Percentiles rank a stretch among this genome's conserved stretches.
Conservation (phyloP, 2,797 vertebrate species). For the Anguilla megastoma region DNA sequence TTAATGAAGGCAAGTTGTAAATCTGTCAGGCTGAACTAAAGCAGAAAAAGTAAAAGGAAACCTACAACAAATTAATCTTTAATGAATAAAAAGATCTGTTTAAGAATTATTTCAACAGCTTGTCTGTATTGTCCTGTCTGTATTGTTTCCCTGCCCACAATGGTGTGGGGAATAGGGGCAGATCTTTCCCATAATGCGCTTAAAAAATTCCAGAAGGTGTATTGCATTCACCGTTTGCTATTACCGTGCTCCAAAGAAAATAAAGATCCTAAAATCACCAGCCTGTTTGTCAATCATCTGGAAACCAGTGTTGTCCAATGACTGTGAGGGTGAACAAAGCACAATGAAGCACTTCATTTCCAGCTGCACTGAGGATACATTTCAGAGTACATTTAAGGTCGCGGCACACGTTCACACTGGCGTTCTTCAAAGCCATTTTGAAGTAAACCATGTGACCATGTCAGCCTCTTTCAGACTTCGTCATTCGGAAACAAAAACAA, state of each 20-base stretch:
- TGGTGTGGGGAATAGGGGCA: not conserved
- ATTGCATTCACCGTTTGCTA: not conserved
- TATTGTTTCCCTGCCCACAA: not conserved
- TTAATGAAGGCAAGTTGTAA: not conserved
- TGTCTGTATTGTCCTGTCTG: not conserved
- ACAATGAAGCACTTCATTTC: not conserved
- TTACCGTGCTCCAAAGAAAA: not conserved
- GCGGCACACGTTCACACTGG: not conserved
- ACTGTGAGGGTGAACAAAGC: not conserved
- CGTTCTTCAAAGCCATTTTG: not conserved
- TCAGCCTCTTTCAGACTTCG: not conserved
- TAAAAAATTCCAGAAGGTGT: not conserved
- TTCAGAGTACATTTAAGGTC: not conserved
- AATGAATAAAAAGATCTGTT: not conserved
- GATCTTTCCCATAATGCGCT: not conserved
- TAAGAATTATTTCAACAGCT: slow-evolving; percentile 3
- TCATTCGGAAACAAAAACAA: slow-evolving; percentile 3
- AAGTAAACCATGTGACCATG: not conserved
- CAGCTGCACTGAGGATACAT: not conserved
- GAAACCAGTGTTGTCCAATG: not conserved
- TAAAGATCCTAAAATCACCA: not conserved
- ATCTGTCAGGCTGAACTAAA: not conserved
- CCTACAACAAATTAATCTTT: not conserved
- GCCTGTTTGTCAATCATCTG: not conserved
- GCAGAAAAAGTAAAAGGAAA: not conserved